Evolutionary conservation across 2,888 invertebrate genomes (phyloP).

Genomic region (Cheilosia vulpina): DNA sequence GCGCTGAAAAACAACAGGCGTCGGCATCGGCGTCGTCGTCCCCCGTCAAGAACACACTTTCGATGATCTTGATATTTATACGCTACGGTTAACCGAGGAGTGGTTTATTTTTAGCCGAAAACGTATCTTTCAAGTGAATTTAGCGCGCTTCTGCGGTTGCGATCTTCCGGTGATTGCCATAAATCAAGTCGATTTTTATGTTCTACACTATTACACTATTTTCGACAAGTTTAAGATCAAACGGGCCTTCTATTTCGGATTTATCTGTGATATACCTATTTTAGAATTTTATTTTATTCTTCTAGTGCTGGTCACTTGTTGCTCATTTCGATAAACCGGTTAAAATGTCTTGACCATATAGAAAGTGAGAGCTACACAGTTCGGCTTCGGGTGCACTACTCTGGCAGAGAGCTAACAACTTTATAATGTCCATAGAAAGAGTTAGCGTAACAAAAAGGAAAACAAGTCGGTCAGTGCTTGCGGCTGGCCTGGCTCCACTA

Average conservation of each 20-base stretch:
- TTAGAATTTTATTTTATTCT: neutral
- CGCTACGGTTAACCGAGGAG: slow-evolving; percentile 26
- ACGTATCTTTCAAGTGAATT: slow-evolving; percentile 22
- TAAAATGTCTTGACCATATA: slow-evolving; percentile 63
- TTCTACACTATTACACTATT: neutral
- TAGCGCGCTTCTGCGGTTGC: slow-evolving; percentile 14
- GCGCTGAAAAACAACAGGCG: slow-evolving; percentile 33
- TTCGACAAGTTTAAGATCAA: slow-evolving; percentile 47
- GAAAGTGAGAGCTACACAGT: slow-evolving; percentile 50
- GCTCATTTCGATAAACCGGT: slow-evolving; percentile 51
- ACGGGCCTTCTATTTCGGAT: neutral
- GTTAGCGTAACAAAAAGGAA: slow-evolving; percentile 5
- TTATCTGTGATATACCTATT: neutral
- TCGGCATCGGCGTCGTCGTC: slow-evolving; percentile 26
- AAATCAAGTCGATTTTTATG: slow-evolving; percentile 12
- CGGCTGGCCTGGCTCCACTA: neutral
- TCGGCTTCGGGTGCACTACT: neutral
- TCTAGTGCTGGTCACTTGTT: slow-evolving; percentile 8
- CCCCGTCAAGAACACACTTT: slow-evolving; percentile 56
- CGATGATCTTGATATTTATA: slow-evolving; percentile 64
- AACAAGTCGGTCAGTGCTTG: slow-evolving; percentile 30
- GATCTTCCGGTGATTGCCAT: slow-evolving; percentile 45
- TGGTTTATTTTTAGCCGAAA: slow-evolving; percentile 53
- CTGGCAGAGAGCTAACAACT: slow-evolving; percentile 17
- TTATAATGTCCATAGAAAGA: slow-evolving; percentile 22